Evolutionary conservation across 1,140 invertebrate species (phyloP).

Genomic region (Artemia franciscana): DNA sequence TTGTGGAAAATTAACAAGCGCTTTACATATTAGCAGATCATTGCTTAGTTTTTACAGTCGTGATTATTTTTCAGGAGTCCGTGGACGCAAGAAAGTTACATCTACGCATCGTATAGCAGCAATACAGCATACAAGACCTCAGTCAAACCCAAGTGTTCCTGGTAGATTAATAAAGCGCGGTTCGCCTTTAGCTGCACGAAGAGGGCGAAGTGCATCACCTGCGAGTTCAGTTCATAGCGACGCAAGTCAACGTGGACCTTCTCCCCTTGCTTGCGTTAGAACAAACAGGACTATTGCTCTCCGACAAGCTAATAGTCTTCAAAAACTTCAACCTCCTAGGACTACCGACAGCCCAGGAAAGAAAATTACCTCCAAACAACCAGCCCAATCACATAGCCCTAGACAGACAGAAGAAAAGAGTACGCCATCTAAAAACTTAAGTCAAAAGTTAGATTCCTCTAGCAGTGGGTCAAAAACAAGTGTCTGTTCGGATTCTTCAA

Average conservation of each 20-base stretch:
- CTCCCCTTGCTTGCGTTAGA: slow-evolving; percentile 12
- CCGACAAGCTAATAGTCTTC: slow-evolving; percentile 13
- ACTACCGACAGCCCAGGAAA: slow-evolving; percentile 7
- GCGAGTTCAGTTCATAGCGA: slow-evolving; percentile 6
- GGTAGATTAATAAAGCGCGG: neutral
- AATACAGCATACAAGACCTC: neutral
- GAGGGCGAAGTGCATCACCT: slow-evolving; percentile 7
- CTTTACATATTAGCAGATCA: too few species aligned
- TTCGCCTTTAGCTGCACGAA: slow-evolving; percentile 6
- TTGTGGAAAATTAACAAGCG: too few species aligned
- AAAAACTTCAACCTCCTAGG: slow-evolving; percentile 2
- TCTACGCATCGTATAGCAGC: neutral
- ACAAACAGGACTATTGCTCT: slow-evolving; percentile 20
- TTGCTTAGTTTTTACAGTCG: too few species aligned
- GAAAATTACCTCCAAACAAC: neutral
- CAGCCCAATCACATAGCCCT: neutral
- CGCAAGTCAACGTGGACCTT: slow-evolving; percentile 3
- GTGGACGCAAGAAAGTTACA: neutral
- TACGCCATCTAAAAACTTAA: neutral
- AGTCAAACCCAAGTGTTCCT: neutral
- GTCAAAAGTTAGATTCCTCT: neutral
- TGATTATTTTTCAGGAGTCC: neutral
- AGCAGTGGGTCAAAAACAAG: neutral
- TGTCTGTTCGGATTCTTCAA: neutral
- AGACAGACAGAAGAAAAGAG: neutral